Percentiles rank a stretch among this genome's conserved stretches.
phyloP scores from a whole-genome alignment of 1,140 invertebrate species.

The Teleogryllus occipitalis region DNA sequence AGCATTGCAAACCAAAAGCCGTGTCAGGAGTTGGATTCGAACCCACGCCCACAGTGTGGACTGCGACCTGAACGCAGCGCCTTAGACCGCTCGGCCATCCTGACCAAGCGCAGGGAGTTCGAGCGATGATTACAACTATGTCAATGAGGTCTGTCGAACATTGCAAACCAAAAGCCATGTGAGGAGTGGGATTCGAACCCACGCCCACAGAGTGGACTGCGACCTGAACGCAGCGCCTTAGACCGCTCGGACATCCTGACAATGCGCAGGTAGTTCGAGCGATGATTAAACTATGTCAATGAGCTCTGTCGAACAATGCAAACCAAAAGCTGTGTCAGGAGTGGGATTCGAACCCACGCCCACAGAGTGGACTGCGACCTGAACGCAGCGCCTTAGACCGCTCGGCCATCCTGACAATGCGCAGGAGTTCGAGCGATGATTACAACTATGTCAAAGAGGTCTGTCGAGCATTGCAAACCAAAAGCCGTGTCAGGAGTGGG shows the following conservation, averaged over 20 bases:
- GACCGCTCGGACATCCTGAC: constrained; percentile 83
- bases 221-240: constrained; percentile 91
- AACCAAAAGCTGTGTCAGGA: no score
- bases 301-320: no score
- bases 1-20: no score
- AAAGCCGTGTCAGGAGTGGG: constrained; percentile 17
- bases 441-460: no score
- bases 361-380: constrained; percentile 55
- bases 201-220: constrained; percentile 38
- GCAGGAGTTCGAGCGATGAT: no score
- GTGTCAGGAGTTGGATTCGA: constrained; percentile 17
- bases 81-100: constrained; percentile 87
- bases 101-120: no score
- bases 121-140: no score
- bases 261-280: no score
- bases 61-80: constrained; percentile 90
- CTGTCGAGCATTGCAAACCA: no score
- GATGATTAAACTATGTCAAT: no score
- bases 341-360: constrained; percentile 18
- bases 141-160: no score
- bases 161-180: no score
- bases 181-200: constrained; percentile 18
- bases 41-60: constrained; percentile 46
- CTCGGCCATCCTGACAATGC: constrained; percentile 25
- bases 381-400: constrained; percentile 54